Conservation (phyloP, 1,140 invertebrate species). For the Temnothorax curvispinosus region DNA sequence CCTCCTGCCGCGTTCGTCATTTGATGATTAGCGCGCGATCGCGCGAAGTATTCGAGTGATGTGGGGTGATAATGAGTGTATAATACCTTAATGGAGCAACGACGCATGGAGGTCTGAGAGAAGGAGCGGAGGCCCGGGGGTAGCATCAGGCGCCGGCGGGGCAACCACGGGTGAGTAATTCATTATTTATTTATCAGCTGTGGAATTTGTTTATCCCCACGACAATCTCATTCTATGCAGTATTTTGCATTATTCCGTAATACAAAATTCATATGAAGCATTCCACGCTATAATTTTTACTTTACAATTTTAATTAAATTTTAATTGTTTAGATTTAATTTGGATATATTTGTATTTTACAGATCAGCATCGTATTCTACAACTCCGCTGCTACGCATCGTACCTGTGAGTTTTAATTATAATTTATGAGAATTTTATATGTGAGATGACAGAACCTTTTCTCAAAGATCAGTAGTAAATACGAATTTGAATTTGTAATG, state of each 20-base stretch:
- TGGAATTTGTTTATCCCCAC: background rate
- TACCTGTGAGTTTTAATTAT: background rate
- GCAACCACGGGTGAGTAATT: background rate
- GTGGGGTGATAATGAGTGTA: background rate
- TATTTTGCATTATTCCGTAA: background rate
- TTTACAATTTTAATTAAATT: background rate
- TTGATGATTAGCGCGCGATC: background rate
- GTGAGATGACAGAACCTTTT: background rate
- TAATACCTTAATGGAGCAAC: background rate
- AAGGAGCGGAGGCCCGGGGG: background rate
- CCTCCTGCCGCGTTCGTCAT: no score
- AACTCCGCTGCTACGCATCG: conserved; percentile 7
- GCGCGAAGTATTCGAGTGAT: background rate
- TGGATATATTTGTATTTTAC: background rate
- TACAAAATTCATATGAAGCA: no score
- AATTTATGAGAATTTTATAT: background rate
- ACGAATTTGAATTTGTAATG: no score
- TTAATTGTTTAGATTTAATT: background rate
- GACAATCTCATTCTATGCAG: background rate
- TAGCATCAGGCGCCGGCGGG: background rate
- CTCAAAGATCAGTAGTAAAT: no score
- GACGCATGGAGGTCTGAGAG: background rate
- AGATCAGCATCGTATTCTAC: background rate
- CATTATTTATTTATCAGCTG: background rate
- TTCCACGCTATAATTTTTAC: background rate